A percentile compares a stretch with the other conserved stretches of the same genome.
Conservation (phyloP, 2,113 vertebrate species). For the Mobula hypostoma region DNA sequence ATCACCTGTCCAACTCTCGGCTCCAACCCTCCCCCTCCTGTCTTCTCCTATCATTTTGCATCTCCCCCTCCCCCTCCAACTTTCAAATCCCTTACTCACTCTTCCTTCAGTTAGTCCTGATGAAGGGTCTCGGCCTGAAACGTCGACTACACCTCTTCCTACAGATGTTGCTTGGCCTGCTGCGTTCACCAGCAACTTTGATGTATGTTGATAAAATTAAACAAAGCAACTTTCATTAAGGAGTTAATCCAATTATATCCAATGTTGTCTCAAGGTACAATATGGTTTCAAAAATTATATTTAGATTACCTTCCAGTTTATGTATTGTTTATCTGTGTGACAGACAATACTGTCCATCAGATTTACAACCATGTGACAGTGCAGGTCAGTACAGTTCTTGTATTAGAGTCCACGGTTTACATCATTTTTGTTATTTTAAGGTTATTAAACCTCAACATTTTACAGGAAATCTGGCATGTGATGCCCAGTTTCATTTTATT, state of each 20-base stretch:
- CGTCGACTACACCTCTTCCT: too few relatives aligned
- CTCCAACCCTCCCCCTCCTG: too few relatives aligned
- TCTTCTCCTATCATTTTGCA: too few relatives aligned
- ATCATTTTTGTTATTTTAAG: slow-evolving; percentile 24
- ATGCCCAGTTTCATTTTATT: neutral
- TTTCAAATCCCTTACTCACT: too few relatives aligned
- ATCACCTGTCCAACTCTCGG: too few relatives aligned
- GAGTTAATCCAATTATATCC: neutral
- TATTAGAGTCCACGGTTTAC: neutral
- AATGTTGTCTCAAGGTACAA: neutral
- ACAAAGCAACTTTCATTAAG: neutral
- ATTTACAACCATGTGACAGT: neutral
- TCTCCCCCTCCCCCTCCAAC: too few relatives aligned
- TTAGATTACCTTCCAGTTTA: neutral
- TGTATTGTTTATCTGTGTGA: neutral
- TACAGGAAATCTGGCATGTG: slow-evolving; percentile 11
- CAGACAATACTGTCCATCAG: neutral
- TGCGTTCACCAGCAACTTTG: too few relatives aligned
- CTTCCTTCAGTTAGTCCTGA: too few relatives aligned
- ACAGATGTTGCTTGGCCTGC: too few relatives aligned
- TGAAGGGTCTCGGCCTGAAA: too few relatives aligned
- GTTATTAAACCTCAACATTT: neutral
- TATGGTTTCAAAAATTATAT: neutral
- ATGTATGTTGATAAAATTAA: neutral
- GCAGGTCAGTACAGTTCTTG: neutral